Evolutionary conservation across 2,797 vertebrate species (phyloP), one percentile per base, ranked within the genome.

Genomic region (Benthosema pterotum): DNA sequence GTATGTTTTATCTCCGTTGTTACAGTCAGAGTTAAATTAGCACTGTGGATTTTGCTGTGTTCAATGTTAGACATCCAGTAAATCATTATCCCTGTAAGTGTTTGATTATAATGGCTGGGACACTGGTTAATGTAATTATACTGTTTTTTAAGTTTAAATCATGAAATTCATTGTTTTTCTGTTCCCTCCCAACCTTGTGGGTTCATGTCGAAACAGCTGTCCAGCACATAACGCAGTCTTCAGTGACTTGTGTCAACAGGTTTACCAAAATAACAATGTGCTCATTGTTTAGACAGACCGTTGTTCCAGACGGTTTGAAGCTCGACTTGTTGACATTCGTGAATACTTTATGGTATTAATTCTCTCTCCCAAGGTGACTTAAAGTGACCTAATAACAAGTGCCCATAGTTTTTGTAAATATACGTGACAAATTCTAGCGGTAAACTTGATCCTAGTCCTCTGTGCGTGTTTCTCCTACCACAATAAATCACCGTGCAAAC

Each of bases 211-310:
- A 86, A 87, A 88, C 89, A 91, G 89, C 86, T 90, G 89, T 85
- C 77, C 78, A 73, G 69, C 74, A 87, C 81, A 81, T 80, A 84
- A 84, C 81, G 77, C 12, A 42, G 42, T 79, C 79, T 69, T 83
- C 78, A 28, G 58, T 72, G 75, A 82, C 71, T 88, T 78, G 88
- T 92, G 85, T 90, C 87, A 89, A 75, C 89, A 84, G 85, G 74
- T 92, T 92, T 88, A 82, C 74, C 86, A 90, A 90, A 94, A 94
- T 90, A 95, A 93, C 92, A 93, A 88, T 92, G 90, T 91, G 90
- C 83, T 89, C 77, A 85, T 91, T 94, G 91, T 95, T 95, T 95
- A 85, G 86, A 93, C 75, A 94, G 88, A 89, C 89, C 88, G 90
- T 89, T 74, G 78, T 87, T 93, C 93, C 89, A 94, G 92, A 94